Evolutionary conservation across 2,797 vertebrate genomes (phyloP).

Genomic region (Molossus alvarezi): DNA sequence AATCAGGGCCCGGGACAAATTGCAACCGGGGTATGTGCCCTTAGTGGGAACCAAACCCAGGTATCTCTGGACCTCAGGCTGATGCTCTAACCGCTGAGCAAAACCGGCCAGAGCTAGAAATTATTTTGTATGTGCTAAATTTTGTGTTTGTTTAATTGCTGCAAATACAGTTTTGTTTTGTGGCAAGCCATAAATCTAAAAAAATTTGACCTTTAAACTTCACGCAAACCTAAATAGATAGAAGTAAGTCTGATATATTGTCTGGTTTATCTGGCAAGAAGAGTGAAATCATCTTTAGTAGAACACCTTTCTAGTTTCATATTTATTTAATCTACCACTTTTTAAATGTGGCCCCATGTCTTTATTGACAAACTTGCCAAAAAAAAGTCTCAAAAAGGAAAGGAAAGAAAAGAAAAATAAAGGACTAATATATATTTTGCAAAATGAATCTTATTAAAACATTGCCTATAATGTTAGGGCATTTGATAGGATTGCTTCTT

Average conservation of each 20-base stretch:
- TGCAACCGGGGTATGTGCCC: too few relatives aligned
- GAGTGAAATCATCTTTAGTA: not conserved
- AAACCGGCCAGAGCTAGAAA: not conserved
- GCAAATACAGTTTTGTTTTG: not conserved
- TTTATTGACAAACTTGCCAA: slow-evolving; percentile 41
- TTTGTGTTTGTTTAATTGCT: slow-evolving; percentile 14
- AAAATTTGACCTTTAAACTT: not conserved
- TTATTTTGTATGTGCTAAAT: slow-evolving; percentile 22
- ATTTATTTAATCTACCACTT: not conserved
- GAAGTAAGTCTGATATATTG: not conserved
- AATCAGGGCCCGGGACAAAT: too few relatives aligned
- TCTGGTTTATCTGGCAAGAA: slow-evolving; percentile 25
- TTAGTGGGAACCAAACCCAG: too few relatives aligned
- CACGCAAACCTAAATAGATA: not conserved
- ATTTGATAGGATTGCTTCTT: slow-evolving; percentile 60
- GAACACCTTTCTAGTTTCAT: slow-evolving; percentile 20
- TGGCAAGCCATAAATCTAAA: not conserved
- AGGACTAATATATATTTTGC: not conserved
- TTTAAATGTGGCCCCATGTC: not conserved
- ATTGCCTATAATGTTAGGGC: not conserved
- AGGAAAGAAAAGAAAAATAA: not conserved
- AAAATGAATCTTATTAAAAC: slow-evolving; percentile 32
- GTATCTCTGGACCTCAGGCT: too few relatives aligned
- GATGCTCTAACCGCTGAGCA: too few relatives aligned
- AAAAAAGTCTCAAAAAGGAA: not conserved